Base-by-base conservation (phyloP, 2,888 invertebrate species). In the Lydus trimaculatus region DNA sequence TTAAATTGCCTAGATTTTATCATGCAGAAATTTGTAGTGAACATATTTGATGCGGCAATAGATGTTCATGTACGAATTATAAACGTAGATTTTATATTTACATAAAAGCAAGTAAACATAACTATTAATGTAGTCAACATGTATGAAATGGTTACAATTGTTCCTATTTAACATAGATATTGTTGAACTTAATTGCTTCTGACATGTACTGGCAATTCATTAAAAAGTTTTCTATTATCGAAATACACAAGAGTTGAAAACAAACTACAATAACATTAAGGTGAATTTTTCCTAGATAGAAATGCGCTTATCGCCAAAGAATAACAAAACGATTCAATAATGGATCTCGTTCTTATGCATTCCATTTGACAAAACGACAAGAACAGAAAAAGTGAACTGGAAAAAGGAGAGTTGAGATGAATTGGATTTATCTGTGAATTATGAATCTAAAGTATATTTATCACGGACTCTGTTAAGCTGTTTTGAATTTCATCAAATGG, bases 151-250 rank as follows among this genome's bases (percentile, higher is more conserved):
- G 71, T 71, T 70, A 63, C 70, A 71, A 74, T 75, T 75, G 73
- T 71, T 74, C 66, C 71, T 72, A 69, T 75, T 75, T 72, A 73
- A 74, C 75, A 75, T 73, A 11, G 64, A 74, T 39, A 15, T 73
- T 76, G 76, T 73, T 75, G 72, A 72, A 75, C 74, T 76, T 79
- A 78, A 80, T 80, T 80, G 80, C 79, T 76, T 77, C 75, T 78
- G 78, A 81, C 73, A 64, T 67, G 63, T 61, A 80, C 80, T 79
- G 79, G 81, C 76, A 80, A 39, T 39, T 39, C 39, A 39, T 39
- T 39, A 39, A 15, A 11, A 39, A 39, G 15, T 7, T 33, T 33
- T 11, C 33, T 11, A 33, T 33, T 33, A 33, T 33, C n/a, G n/a
- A n/a, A n/a, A 36, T 11, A 11, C 2, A 4, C 36, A 1, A 36